These are phyloP conservation scores for Fopius arisanus DNA, from an alignment of 1,140 invertebrate genomes.

Conservation along the genomic window DNA sequence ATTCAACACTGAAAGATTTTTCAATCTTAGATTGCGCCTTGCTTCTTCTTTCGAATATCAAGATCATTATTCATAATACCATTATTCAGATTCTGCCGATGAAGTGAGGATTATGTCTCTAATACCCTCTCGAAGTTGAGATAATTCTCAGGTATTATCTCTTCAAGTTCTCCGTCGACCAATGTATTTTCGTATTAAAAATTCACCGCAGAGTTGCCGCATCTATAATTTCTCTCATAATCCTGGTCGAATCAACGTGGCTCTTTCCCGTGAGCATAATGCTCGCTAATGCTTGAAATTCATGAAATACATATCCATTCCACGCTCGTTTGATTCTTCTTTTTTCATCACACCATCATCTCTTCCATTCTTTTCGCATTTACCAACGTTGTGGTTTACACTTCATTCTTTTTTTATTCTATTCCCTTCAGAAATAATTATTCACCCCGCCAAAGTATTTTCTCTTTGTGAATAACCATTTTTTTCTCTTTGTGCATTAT, in stretches of 20 bases:
- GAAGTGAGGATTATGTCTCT: not conserved
- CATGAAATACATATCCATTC: not conserved
- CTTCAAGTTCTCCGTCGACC: not conserved
- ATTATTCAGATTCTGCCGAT: not conserved
- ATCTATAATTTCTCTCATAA: not conserved
- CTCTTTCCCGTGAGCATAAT: not conserved
- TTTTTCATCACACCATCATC: not conserved
- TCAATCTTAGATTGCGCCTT: not conserved
- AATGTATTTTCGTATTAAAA: not conserved
- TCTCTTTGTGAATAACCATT: not conserved
- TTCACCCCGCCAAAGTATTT: not conserved
- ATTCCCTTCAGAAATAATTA: not conserved
- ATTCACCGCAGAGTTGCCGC: not conserved
- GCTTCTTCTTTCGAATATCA: not conserved
- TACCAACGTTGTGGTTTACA: not conserved
- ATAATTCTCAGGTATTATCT: not conserved
- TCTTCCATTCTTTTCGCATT: not conserved
- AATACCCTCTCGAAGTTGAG: not conserved
- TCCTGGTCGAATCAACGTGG: not conserved
- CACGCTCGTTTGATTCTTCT: not conserved
- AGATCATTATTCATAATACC: no score
- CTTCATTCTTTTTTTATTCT: not conserved
- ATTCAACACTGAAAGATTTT: not conserved
- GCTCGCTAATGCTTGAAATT: not conserved
- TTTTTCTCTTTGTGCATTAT: not conserved